Conservation (phyloP, 2,797 vertebrate species). For the Poecilia picta region DNA sequence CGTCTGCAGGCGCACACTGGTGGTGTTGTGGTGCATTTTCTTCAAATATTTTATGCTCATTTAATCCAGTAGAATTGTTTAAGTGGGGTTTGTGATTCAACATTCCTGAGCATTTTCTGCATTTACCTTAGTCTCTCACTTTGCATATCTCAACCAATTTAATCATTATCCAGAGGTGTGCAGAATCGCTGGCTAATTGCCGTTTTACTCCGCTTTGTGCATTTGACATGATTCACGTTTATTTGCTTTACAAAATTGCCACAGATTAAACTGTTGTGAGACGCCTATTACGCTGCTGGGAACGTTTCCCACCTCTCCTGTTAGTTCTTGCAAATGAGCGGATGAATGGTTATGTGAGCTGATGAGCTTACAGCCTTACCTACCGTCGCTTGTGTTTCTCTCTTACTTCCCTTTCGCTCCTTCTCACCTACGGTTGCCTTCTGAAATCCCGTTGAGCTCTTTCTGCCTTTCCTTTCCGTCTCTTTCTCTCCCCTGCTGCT, state of each 20-base stretch:
- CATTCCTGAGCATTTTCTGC: not conserved
- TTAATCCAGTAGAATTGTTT: conserved; percentile 20
- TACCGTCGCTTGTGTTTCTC: conserved; percentile 27
- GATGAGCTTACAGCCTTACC: conserved; percentile 61
- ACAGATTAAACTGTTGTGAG: not conserved
- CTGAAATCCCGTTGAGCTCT: not conserved
- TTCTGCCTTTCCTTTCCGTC: not conserved
- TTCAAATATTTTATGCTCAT: conserved; percentile 19
- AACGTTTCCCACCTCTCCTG: conserved; percentile 7
- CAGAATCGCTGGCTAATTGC: not conserved
- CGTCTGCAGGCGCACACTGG: not conserved
- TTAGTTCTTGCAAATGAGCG: conserved; percentile 11
- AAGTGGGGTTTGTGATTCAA: not conserved
- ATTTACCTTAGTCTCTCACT: not conserved
- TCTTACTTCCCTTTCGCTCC: conserved; percentile 18
- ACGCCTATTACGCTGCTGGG: not conserved
- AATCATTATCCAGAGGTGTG: conserved; percentile 7
- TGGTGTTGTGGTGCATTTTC: not conserved
- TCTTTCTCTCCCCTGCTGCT: conserved; percentile 30
- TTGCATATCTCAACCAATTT: not conserved
- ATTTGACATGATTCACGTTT: not conserved
- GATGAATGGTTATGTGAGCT: conserved; percentile 12
- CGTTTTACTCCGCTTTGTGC: not conserved
- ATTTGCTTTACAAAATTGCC: conserved; percentile 3
- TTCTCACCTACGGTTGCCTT: conserved; percentile 21